Evolutionary conservation across 2,113 vertebrate species (phyloP).

Genomic region (Cryptomyrus ogoouensis): DNA sequence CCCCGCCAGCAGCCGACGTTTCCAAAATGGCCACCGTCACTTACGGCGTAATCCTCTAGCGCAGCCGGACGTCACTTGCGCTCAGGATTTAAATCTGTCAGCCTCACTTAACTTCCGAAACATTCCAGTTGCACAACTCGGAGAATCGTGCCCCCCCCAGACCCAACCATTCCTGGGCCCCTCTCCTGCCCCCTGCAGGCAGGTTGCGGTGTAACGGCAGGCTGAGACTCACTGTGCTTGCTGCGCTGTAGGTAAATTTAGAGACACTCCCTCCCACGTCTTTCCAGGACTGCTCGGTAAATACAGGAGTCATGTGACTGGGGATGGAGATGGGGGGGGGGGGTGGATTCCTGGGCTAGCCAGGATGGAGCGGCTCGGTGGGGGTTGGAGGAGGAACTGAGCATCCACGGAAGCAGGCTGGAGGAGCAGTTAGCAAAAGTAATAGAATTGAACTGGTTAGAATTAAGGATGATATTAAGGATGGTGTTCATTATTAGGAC

Average conservation of each 20-base stretch:
- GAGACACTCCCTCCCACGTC: constrained; percentile 67
- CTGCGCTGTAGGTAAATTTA: constrained; percentile 70
- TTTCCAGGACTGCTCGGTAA: constrained; percentile 73
- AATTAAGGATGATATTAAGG: neutral
- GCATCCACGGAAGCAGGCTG: neutral
- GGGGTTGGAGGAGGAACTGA: constrained; percentile 40
- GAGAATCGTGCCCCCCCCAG: neutral
- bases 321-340: constrained; percentile 42
- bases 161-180: neutral
- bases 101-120: neutral
- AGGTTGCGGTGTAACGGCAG: constrained; percentile 44
- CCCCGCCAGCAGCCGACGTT: neutral
- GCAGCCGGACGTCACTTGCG: no score
- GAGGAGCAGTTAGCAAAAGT: neutral
- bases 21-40: neutral
- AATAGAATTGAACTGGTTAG: neutral
- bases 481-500: neutral
- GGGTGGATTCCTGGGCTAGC: constrained; percentile 49
- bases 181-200: neutral
- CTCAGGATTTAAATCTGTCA: neutral
- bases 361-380: constrained; percentile 38
- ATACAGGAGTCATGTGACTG: constrained; percentile 70
- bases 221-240: neutral
- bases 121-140: neutral
- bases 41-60: neutral